Evolutionary conservation across 2,888 invertebrate species (phyloP), one percentile per base, ranked within the genome.

Genomic region (Parnassius orleans): DNA sequence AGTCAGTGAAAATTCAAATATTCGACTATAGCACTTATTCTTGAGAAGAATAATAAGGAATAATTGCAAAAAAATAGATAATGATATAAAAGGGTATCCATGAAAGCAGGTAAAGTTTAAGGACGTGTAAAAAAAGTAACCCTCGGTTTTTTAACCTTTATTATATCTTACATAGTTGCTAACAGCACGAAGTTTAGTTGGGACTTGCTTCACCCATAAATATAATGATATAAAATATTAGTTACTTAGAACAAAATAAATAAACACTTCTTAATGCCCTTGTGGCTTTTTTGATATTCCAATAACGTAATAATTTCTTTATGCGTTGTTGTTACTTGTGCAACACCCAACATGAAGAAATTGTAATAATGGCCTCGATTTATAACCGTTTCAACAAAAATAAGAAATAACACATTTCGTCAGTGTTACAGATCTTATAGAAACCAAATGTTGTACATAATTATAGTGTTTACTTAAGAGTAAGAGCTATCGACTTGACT

Each of bases 231-330:
- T 85, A 89, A 87, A 87, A 86, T 88, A 90, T 88, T 85, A 84
- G 86, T 90, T 83, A 83, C 86, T 87, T 85, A 86, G 76, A 88
- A 87, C 87, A 83, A 89, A 90, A 90, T 89, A 90, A 90, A 90
- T 88, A 89, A 84, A 83, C 82, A 79, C 84, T 83, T 88, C 84
- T 81, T 81, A 85, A 81, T 83, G 88, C 89, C 90, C 80, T 78
- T 78, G 69, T 77, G 87, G 88, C 87, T 76, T 80, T 71, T 70
- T 80, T 78, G 73, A 77, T 74, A 77, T 78, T 76, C 77, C 79
- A 81, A 85, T 81, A 73, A 77, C 69, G 42, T 66, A 48, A 48
- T 73, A 80, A 89, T 87, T 88, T 90, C 88, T 87, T 83, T 73
- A 86, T 84, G 89, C 77, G 80, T 78, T 84, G 80, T 78, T 84